Evolutionary conservation across 2,888 invertebrate genomes (phyloP), one percentile per base, ranked within the genome.

Genomic region (Chouioia cunea): DNA sequence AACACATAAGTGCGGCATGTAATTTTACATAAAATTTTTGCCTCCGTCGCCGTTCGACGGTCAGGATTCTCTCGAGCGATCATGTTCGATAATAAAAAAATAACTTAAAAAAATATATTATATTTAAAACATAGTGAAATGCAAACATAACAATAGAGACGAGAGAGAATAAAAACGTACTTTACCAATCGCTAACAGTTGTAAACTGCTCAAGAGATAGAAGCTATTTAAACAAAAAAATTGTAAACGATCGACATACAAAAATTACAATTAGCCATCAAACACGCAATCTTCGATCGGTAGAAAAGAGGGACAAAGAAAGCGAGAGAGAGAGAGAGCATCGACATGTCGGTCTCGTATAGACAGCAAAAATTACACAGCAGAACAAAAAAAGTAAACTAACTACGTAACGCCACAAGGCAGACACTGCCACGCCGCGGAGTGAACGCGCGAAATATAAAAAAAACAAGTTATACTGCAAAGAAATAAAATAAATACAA

Each of bases 401-500:
- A 73, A 54, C 52, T 66, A 65, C 69, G 73, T 64, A 82, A 82
- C 79, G 81, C 82, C 83, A 79, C 78, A 79, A 81, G 83, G 83
- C 81, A 79, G 82, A 81, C 84, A 84, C 84, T 84, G 84, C 83
- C 84, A 84, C 78, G 80, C 77, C 78, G 78, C 79, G 77, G 79
- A 79, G 79, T 78, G 79, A 79, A 76, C 71, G 53, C 77, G 78
- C 75, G 76, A 79, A 76, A 78, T 78, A 75, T 79, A 77, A 75
- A 72, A 72, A 74, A 60, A 47, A 53, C n/a, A 36, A 36, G 36
- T 36, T 36, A 36, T 36, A 36, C 36, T 12, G 36, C 36, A 36
- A 36, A 36, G 36, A 36, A 36, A 36, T 36, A 10, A 36, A 36
- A 59, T 14, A 64, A 58, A 69, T 65, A 64, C 27, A 27, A 46